Percentiles rank a stretch among this genome's conserved stretches.
Evolutionary conservation across 2,113 vertebrate genomes (phyloP).

Genomic region (Gracilinanus agilis): DNA sequence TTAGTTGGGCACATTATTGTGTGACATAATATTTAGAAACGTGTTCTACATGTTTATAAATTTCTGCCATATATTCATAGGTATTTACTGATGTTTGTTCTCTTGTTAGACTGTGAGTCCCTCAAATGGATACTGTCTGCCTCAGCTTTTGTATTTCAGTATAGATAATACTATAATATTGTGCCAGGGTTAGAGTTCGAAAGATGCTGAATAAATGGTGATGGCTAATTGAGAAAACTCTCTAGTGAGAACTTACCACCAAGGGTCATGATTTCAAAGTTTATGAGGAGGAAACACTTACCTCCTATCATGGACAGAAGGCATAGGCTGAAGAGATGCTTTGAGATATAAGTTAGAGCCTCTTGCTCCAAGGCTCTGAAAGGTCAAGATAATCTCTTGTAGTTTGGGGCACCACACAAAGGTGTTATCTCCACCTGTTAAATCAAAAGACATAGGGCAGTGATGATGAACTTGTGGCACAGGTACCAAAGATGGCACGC

Average conservation of each 20-base stretch:
- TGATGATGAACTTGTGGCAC: too few species aligned
- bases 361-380: constrained; percentile 54
- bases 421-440: constrained; percentile 19
- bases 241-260: neutral
- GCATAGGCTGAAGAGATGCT: neutral
- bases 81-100: neutral
- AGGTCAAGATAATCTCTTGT: constrained; percentile 42
- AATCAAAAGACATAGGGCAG: neutral
- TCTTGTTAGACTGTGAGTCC: neutral
- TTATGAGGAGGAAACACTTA: constrained; percentile 8
- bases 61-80: neutral
- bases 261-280: neutral
- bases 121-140: neutral
- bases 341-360: neutral
- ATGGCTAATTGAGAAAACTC: neutral
- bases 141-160: neutral
- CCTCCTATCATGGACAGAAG: neutral
- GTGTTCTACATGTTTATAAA: neutral
- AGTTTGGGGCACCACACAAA: constrained; percentile 57
- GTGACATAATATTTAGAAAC: neutral
- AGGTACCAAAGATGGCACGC: accelerated
- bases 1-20: neutral
- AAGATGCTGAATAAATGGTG: accelerated
- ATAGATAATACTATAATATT: neutral
- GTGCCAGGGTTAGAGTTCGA: neutral